A percentile compares a stretch with the other conserved stretches of the same genome.
phyloP scores from a whole-genome alignment of 30 jellyfish, hydroid and myxozoan species.

The Cassiopea andromeda region DNA sequence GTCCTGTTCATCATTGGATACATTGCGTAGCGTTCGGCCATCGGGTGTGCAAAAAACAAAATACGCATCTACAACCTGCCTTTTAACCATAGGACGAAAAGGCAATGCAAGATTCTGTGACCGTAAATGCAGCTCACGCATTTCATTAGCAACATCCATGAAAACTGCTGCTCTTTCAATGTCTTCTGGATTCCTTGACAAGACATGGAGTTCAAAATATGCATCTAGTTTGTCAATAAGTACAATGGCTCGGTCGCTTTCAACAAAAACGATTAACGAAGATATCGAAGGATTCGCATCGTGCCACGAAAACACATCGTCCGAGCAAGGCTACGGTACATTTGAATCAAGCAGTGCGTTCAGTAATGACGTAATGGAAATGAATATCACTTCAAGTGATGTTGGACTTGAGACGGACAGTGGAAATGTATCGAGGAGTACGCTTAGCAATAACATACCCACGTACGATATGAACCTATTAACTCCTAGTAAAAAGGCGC shows the following conservation, averaged over 20 bases:
- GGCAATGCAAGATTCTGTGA: slow-evolving; percentile 29
- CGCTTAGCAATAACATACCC: slow-evolving; percentile 42
- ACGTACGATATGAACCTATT: slow-evolving; percentile 59
- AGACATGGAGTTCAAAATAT: slow-evolving; percentile 71
- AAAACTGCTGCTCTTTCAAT: slow-evolving; percentile 30
- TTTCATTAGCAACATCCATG: slow-evolving; percentile 45
- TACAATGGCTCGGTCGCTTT: slow-evolving; percentile 62
- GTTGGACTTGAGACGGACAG: slow-evolving; percentile 29
- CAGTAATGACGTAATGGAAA: slow-evolving; percentile 57
- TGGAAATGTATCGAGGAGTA: background rate
- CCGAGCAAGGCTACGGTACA: slow-evolving; percentile 72
- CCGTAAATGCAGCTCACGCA: slow-evolving; percentile 53
- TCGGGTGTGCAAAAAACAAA: slow-evolving; percentile 37
- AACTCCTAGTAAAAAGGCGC: slow-evolving; percentile 63
- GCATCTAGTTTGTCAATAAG: slow-evolving; percentile 72
- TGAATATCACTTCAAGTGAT: slow-evolving; percentile 58
- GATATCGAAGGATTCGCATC: slow-evolving; percentile 40
- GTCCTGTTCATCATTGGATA: slow-evolving; percentile 61
- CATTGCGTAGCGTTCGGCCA: slow-evolving; percentile 43
- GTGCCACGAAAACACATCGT: slow-evolving; percentile 37
- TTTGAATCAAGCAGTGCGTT: slow-evolving; percentile 62
- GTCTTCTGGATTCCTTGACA: slow-evolving; percentile 66
- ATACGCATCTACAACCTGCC: slow-evolving; percentile 60
- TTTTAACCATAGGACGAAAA: slow-evolving; percentile 37
- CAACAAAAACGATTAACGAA: slow-evolving; percentile 63